Evolutionary conservation across 2,113 vertebrate genomes (phyloP).

Genomic region (Rhinoderma darwinii): DNA sequence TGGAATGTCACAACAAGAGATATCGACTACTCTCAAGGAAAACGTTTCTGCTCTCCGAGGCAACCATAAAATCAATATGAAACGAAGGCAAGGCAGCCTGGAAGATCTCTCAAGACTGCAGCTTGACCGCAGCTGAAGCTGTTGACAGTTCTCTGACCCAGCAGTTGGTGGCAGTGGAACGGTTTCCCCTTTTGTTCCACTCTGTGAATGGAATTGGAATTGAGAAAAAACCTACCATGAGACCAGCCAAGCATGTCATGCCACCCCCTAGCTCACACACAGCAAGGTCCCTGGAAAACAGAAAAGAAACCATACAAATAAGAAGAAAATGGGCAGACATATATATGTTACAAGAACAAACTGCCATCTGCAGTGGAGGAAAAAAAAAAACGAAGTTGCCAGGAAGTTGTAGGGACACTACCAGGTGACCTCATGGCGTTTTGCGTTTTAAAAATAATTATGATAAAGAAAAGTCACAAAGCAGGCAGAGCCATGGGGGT

Average conservation of each 20-base stretch:
- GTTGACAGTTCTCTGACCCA: slow-evolving; percentile 82
- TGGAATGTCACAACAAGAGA: slow-evolving; percentile 87
- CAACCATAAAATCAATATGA: slow-evolving; percentile 86
- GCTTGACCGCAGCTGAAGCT: slow-evolving; percentile 82
- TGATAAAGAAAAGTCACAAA: slow-evolving; percentile 89
- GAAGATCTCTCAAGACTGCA: slow-evolving; percentile 81
- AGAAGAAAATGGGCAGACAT: slow-evolving; percentile 79
- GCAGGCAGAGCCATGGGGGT: slow-evolving; percentile 83
- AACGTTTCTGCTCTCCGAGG: slow-evolving; percentile 82
- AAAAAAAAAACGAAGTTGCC: slow-evolving; percentile 68
- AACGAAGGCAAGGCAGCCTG: slow-evolving; percentile 84
- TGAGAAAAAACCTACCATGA: slow-evolving; percentile 92
- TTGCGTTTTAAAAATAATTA: slow-evolving; percentile 89
- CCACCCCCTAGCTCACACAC: slow-evolving; percentile 93
- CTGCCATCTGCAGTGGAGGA: slow-evolving; percentile 76
- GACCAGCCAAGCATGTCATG: slow-evolving; percentile 93
- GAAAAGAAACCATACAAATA: slow-evolving; percentile 88
- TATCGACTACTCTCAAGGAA: slow-evolving; percentile 84
- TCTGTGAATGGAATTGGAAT: slow-evolving; percentile 82
- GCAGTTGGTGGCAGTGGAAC: slow-evolving; percentile 80
- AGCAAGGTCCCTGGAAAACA: slow-evolving; percentile 85
- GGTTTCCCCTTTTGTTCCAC: slow-evolving; percentile 80
- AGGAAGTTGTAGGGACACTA: slow-evolving; percentile 82
- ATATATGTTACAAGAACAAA: slow-evolving; percentile 85
- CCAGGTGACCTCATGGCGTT: slow-evolving; percentile 81